Conservation (phyloP, 2,888 invertebrate species). For the Epirrhoe alternata region DNA sequence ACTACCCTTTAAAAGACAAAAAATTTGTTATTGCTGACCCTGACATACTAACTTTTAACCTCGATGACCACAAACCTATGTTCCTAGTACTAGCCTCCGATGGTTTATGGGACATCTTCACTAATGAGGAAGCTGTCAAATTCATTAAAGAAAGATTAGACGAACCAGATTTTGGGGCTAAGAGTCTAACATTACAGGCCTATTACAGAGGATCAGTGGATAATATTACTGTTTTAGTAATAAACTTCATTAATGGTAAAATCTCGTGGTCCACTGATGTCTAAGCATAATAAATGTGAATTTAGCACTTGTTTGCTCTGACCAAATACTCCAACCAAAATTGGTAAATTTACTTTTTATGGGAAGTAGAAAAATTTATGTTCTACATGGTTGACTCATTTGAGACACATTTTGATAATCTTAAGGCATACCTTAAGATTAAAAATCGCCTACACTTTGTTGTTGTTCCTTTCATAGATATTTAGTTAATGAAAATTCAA, state of each 20-base stretch:
- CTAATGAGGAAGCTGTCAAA: conserved; percentile 96
- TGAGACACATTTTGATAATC: neutral
- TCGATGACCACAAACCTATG: conserved; percentile 93
- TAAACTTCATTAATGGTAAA: conserved; percentile 89
- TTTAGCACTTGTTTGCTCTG: conserved; percentile 4
- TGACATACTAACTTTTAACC: conserved; percentile 96
- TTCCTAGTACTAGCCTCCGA: conserved; percentile 97
- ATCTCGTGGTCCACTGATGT: conserved; percentile 49
- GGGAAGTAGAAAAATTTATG: neutral
- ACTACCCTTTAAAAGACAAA: conserved; percentile 97
- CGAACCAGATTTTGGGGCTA: conserved; percentile 95
- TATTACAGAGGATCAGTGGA: conserved; percentile 96
- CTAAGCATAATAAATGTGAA: conserved; percentile 10
- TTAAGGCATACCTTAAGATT: neutral
- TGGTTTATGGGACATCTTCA: conserved; percentile 98
- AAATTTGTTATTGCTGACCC: conserved; percentile 98
- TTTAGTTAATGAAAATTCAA: too few relatives aligned
- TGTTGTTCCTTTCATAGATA: neutral
- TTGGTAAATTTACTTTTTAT: neutral
- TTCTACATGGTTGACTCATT: neutral
- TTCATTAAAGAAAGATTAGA: conserved; percentile 94
- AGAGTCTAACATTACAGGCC: conserved; percentile 95
- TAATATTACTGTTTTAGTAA: conserved; percentile 97
- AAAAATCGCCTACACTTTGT: neutral
- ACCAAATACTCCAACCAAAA: neutral